These are phyloP conservation scores for Diorhabda sublineata DNA, from an alignment of 1,140 invertebrate species.

Conservation along the genomic window DNA sequence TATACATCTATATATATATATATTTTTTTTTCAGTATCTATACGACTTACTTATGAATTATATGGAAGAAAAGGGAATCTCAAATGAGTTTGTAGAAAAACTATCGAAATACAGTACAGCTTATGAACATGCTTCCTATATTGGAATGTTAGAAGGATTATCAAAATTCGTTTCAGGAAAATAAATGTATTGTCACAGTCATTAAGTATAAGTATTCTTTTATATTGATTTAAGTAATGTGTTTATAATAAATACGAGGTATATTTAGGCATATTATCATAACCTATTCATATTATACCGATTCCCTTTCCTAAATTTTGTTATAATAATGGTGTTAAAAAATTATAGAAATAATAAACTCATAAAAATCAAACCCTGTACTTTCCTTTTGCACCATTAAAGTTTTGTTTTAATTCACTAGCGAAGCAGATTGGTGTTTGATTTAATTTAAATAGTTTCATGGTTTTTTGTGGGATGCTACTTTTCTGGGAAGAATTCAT, in stretches of 20 bases:
- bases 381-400: too few relatives aligned
- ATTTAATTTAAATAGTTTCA: too few relatives aligned
- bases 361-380: too few relatives aligned
- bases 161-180: slow-evolving; percentile 77
- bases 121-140: slow-evolving; percentile 87
- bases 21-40: slow-evolving; percentile 68
- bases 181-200: slow-evolving; percentile 37
- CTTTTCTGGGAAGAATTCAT: too few relatives aligned
- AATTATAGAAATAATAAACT: too few relatives aligned
- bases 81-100: slow-evolving; percentile 87
- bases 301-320: too few relatives aligned
- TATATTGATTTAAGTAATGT: slow-evolving; percentile 5
- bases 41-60: slow-evolving; percentile 93
- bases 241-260: neutral
- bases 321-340: too few relatives aligned
- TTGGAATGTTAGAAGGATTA: slow-evolving; percentile 77
- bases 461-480: too few relatives aligned
- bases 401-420: too few relatives aligned
- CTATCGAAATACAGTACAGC: slow-evolving; percentile 78
- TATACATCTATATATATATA: neutral
- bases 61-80: slow-evolving; percentile 88
- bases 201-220: slow-evolving; percentile 10
- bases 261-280: too few relatives aligned
- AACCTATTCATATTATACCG: too few relatives aligned
- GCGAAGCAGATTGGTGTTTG: too few relatives aligned